These are phyloP conservation scores for Hofmannophila pseudospretella DNA, from an alignment of 2,888 invertebrate genomes.

Conservation along the genomic window DNA sequence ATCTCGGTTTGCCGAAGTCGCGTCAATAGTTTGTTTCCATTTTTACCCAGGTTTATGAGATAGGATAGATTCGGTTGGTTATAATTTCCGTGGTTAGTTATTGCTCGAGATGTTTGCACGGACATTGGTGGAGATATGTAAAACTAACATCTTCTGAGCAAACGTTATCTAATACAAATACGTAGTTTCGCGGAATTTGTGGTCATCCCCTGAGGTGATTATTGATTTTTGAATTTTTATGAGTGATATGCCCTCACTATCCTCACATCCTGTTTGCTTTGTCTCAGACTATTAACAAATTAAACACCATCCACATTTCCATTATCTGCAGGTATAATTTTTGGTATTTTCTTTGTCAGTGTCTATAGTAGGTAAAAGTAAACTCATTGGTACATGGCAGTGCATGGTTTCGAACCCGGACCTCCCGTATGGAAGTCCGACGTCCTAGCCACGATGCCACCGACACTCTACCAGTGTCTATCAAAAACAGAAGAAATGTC, in stretches of 20 bases:
- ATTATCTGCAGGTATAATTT: background rate
- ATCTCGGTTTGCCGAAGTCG: slow-evolving; percentile 75
- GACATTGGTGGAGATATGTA: slow-evolving; percentile 56
- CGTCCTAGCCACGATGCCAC: too few species aligned
- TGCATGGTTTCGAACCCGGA: too few species aligned
- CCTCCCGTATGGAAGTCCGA: too few species aligned
- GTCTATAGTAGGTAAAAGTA: too few species aligned
- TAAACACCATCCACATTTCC: slow-evolving; percentile 3
- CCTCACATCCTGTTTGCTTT: slow-evolving; percentile 44
- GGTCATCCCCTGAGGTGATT: slow-evolving; percentile 39
- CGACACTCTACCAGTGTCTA: too few species aligned
- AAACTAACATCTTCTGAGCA: slow-evolving; percentile 62
- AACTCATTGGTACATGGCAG: too few species aligned
- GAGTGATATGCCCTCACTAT: slow-evolving; percentile 23
- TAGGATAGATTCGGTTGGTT: slow-evolving; percentile 64
- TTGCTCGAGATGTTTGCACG: slow-evolving; percentile 54
- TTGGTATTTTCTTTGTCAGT: background rate
- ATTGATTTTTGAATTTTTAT: slow-evolving; percentile 56
- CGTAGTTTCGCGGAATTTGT: slow-evolving; percentile 65
- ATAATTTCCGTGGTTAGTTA: slow-evolving; percentile 64
- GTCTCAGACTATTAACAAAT: slow-evolving; percentile 10
- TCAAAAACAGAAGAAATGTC: too few species aligned
- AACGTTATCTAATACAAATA: slow-evolving; percentile 68
- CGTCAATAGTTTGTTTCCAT: slow-evolving; percentile 74
- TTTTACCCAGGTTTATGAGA: slow-evolving; percentile 63